Base-by-base conservation (phyloP, 1,140 invertebrate genomes). In the Maniola jurtina region DNA sequence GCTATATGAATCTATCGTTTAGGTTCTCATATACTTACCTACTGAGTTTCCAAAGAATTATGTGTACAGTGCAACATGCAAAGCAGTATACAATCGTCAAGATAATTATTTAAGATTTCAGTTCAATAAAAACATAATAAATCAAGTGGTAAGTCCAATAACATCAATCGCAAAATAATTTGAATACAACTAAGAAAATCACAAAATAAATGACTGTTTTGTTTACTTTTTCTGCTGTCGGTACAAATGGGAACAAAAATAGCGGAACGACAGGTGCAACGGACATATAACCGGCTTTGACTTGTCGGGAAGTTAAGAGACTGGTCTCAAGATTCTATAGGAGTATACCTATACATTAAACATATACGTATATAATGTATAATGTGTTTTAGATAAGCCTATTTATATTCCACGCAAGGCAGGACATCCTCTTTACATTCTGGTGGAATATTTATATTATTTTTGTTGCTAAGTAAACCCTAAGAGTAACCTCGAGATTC, bases 271-370 rank as follows among this genome's bases (percentile, higher is more conserved):
- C 70, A 72, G 70, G 70, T 72, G 70, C 65, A 71, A 64, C 65
- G 65, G 64, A 71, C 70, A 65, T 59, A 68, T 56, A 72, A 72
- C 70, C 70, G 66, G 70, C 67, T 69, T 69, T 69, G 58, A 69
- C 61, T 69, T 61, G 67, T 61, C 67, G 61, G 67, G 67, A 64
- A 64, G 67, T 64, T 69, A 64, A 61, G 59, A 48, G 59, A 50
- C 59, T 61, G 59, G 42, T 64, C 57, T 62, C 42, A 35, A 55
- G 62, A 64, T 64, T 69, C 35, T 64, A 64, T 60, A 64, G 42
- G 4, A 64, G 47, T 54, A 68, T 34, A 66, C 36, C 33, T 48
- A 60, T 9, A 57, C 25, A 34, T 55, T 16, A 7, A 3, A 40
- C 38, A 40, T 11, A 40, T 40, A 45, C 13, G 13, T 55, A 55